These are phyloP conservation scores for Dromaius novaehollandiae DNA, from an alignment of 2,113 vertebrate genomes.

Conservation along the genomic window DNA sequence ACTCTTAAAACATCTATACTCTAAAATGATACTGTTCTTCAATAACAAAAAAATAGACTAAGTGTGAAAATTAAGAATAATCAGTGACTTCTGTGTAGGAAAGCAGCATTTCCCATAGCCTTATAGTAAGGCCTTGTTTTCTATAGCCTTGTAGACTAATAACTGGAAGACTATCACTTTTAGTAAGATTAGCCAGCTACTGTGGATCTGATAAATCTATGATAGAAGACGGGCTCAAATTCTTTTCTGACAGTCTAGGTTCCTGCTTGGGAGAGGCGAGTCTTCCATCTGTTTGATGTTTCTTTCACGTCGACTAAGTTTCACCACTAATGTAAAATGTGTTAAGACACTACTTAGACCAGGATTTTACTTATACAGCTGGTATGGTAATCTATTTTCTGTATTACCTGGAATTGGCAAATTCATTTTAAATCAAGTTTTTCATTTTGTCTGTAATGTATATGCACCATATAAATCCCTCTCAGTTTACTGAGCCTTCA, in stretches of 20 bases:
- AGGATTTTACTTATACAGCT: not conserved
- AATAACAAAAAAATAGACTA: not conserved
- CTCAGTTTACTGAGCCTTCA: not conserved
- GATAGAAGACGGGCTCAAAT: not conserved
- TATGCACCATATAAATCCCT: not conserved
- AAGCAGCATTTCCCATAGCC: not conserved
- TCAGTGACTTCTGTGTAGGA: not conserved
- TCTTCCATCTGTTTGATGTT: not conserved
- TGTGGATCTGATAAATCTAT: not conserved
- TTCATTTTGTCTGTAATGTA: not conserved
- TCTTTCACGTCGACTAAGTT: not conserved
- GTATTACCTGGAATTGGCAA: not conserved
- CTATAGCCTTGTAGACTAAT: not conserved
- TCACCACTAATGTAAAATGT: not conserved
- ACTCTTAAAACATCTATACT: not conserved
- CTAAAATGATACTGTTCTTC: not conserved
- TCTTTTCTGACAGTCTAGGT: not conserved
- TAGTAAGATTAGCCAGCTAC: not conserved
- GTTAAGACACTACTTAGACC: not conserved
- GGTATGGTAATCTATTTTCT: not conserved
- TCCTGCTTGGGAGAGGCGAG: not conserved
- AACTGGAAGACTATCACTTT: not conserved
- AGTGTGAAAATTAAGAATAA: not conserved
- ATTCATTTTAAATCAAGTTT: not conserved
- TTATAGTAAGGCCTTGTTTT: not conserved